These are phyloP conservation scores for Brachyistius frenatus DNA, from an alignment of 2,113 vertebrate species.

Conservation along the genomic window DNA sequence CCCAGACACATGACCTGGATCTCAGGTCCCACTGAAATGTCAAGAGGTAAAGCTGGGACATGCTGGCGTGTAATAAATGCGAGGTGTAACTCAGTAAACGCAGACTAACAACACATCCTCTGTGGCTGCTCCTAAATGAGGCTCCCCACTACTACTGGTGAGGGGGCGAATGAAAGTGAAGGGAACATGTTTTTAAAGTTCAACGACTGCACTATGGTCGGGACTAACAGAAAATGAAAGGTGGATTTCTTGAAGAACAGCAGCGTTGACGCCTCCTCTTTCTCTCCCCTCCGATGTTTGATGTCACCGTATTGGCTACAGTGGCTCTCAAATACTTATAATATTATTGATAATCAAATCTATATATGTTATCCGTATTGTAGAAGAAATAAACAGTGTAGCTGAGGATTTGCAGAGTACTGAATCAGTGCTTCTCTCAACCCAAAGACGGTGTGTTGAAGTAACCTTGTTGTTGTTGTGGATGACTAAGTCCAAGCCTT, in stretches of 20 bases:
- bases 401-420: slow-evolving; percentile 24
- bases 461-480: slow-evolving; percentile 54
- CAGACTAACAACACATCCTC: slow-evolving; percentile 74
- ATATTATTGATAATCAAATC: slow-evolving; percentile 58
- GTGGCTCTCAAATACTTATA: slow-evolving; percentile 59
- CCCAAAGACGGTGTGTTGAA: slow-evolving; percentile 34
- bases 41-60: slow-evolving; percentile 76
- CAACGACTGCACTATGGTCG: slow-evolving; percentile 51
- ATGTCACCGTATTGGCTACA: slow-evolving; percentile 24
- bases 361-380: slow-evolving; percentile 42
- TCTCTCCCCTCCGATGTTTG: background rate
- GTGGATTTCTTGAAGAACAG: slow-evolving; percentile 20
- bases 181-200: slow-evolving; percentile 39
- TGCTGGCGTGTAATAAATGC: slow-evolving; percentile 36
- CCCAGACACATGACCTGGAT: slow-evolving; percentile 76
- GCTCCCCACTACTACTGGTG: slow-evolving; percentile 25
- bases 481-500: slow-evolving; percentile 58
- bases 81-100: slow-evolving; percentile 66
- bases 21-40: slow-evolving; percentile 77
- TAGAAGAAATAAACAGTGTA: slow-evolving; percentile 18
- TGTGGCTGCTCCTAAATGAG: slow-evolving; percentile 61
- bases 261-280: slow-evolving; percentile 1
- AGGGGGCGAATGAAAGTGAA: background rate
- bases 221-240: slow-evolving; percentile 6
- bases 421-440: slow-evolving; percentile 38